phyloP scores from a whole-genome alignment of 2,797 vertebrate genomes.

The Esox masquinongy region DNA sequence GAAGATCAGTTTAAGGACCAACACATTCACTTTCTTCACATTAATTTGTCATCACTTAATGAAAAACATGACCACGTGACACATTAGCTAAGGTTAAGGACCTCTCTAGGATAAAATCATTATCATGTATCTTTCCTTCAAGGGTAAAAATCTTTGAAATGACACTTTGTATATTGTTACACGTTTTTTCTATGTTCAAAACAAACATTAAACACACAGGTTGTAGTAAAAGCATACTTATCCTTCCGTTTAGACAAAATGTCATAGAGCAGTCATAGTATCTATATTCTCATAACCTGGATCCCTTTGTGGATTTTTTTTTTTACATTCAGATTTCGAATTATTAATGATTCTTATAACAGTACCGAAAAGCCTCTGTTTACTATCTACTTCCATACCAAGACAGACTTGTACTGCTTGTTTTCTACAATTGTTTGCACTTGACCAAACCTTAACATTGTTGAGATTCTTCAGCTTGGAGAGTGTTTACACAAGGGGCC shows the following conservation, averaged over 20 bases:
- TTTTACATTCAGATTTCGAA: not conserved
- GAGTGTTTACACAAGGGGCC: slow-evolving; percentile 48
- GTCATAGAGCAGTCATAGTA: no score
- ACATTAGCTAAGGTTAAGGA: not conserved
- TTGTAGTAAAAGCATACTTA: no score
- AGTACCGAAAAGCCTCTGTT: no score
- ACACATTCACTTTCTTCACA: not conserved
- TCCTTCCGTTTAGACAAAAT: no score
- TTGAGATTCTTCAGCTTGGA: slow-evolving; percentile 45
- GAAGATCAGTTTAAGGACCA: not conserved
- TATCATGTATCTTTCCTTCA: no score
- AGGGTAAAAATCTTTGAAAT: no score
- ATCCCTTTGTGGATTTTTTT: not conserved
- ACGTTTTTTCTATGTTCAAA: no score
- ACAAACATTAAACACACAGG: no score
- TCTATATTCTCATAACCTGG: not conserved
- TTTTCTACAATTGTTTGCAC: slow-evolving; percentile 24
- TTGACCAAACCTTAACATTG: slow-evolving; percentile 35
- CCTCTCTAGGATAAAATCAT: not conserved
- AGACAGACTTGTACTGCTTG: slow-evolving; percentile 10
- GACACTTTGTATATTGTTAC: no score
- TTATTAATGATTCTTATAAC: not conserved
- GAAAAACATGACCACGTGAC: not conserved
- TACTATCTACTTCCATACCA: not conserved
- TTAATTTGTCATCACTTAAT: not conserved